A percentile compares a stretch with the other conserved stretches of the same genome.
Conservation (phyloP, 2,888 invertebrate genomes). For the Himalopsyche tibetana region DNA sequence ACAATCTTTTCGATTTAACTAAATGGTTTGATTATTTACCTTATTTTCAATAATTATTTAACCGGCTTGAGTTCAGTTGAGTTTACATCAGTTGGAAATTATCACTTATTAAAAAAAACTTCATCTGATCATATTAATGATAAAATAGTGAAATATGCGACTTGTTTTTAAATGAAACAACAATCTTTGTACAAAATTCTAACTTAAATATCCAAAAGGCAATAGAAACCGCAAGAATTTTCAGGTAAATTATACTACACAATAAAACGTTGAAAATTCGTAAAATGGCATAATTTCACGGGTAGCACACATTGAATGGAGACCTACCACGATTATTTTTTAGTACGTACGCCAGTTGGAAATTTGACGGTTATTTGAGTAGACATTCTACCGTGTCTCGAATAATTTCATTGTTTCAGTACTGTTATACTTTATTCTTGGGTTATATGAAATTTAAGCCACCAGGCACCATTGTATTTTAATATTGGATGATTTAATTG, state of each 20-base stretch:
- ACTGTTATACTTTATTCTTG: not conserved
- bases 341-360: slow-evolving; percentile 35
- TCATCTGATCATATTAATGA: no score
- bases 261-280: slow-evolving; percentile 34
- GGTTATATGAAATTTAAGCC: not conserved
- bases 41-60: no score
- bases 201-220: no score
- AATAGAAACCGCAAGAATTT: not conserved
- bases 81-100: no score
- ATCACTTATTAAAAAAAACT: no score
- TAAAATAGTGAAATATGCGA: no score
- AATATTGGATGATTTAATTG: no score
- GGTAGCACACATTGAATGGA: slow-evolving; percentile 27
- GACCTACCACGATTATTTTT: slow-evolving; percentile 36
- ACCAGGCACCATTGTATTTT: not conserved
- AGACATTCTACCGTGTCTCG: slow-evolving; percentile 35
- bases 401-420: slow-evolving; percentile 37
- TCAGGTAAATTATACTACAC: slow-evolving; percentile 9
- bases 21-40: no score
- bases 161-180: no score
- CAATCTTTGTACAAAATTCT: no score
- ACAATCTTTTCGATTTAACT: no score
- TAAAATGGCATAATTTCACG: slow-evolving; percentile 29
- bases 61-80: no score
- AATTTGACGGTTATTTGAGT: slow-evolving; percentile 40